Percentiles rank a stretch among this genome's conserved stretches.
Evolutionary conservation across 2,888 invertebrate genomes (phyloP).

Genomic region (Cephus pygmeus): DNA sequence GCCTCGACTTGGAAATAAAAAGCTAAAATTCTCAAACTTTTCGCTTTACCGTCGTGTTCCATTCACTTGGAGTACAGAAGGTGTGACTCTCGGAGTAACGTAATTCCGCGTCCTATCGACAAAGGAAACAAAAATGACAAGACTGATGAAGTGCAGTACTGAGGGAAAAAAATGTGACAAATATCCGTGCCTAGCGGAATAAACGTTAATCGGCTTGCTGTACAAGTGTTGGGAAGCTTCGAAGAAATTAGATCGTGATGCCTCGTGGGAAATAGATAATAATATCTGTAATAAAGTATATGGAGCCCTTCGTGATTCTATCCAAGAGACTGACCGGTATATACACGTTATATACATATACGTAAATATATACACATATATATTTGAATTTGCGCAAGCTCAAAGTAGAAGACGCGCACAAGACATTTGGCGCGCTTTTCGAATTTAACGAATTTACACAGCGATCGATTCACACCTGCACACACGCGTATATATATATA

Average conservation of each 20-base stretch:
- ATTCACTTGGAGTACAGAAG: not conserved
- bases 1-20: not conserved
- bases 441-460: not conserved
- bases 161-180: not conserved
- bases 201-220: not conserved
- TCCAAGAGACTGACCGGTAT: slow-evolving; percentile 18
- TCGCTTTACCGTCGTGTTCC: not conserved
- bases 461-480: not conserved
- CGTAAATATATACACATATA: not conserved
- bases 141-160: not conserved
- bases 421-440: not conserved
- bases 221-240: not conserved
- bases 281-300: not conserved
- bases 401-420: not conserved
- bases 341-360: not conserved
- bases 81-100: too few species aligned
- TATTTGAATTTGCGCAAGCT: not conserved
- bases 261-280: not conserved
- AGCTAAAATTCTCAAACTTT: not conserved
- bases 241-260: not conserved
- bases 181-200: not conserved
- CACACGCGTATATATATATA: not conserved
- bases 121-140: not conserved
- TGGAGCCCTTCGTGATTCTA: not conserved
- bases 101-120: too few species aligned